phyloP scores from a whole-genome alignment of 2,797 vertebrate genomes.

The Loriculus beryllinus region DNA sequence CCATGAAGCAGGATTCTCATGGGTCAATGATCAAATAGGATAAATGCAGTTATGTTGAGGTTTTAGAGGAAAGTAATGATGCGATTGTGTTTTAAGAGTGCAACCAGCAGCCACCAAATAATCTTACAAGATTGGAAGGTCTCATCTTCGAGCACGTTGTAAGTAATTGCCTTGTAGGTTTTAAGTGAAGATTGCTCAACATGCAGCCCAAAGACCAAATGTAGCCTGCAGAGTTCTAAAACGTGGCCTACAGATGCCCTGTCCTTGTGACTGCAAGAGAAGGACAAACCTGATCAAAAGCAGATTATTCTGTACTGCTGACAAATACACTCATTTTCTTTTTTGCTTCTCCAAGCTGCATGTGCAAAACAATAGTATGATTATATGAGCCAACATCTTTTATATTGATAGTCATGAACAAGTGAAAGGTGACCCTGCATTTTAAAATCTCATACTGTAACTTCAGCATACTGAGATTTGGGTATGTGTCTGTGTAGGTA shows the following conservation, averaged over 20 bases:
- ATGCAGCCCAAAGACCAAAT: slow-evolving; percentile 64
- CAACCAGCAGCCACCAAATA: slow-evolving; percentile 61
- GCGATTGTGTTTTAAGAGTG: slow-evolving; percentile 48
- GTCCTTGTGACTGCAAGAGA: slow-evolving; percentile 64
- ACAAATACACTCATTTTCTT: slow-evolving; percentile 24
- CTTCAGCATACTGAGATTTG: not conserved
- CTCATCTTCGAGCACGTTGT: slow-evolving; percentile 58
- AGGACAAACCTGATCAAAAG: slow-evolving; percentile 64
- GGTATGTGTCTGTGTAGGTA: not conserved
- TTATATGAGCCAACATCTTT: not conserved
- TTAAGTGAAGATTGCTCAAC: slow-evolving; percentile 71
- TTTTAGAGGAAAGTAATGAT: slow-evolving; percentile 55
- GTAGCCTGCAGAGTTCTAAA: slow-evolving; percentile 70
- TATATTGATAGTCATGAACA: not conserved
- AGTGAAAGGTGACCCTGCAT: not conserved
- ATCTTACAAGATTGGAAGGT: slow-evolving; percentile 66
- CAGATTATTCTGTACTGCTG: slow-evolving; percentile 35
- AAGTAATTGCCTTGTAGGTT: slow-evolving; percentile 70
- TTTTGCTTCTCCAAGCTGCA: not conserved
- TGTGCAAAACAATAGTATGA: not conserved
- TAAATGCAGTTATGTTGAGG: slow-evolving; percentile 55
- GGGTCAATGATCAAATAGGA: slow-evolving; percentile 65
- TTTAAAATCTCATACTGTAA: not conserved
- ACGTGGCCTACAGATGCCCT: slow-evolving; percentile 51
- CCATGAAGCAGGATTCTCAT: slow-evolving; percentile 43